These are phyloP conservation scores for Oxyteleia sp. DNA, from an alignment of 2,888 invertebrate genomes.

Conservation along the genomic window DNA sequence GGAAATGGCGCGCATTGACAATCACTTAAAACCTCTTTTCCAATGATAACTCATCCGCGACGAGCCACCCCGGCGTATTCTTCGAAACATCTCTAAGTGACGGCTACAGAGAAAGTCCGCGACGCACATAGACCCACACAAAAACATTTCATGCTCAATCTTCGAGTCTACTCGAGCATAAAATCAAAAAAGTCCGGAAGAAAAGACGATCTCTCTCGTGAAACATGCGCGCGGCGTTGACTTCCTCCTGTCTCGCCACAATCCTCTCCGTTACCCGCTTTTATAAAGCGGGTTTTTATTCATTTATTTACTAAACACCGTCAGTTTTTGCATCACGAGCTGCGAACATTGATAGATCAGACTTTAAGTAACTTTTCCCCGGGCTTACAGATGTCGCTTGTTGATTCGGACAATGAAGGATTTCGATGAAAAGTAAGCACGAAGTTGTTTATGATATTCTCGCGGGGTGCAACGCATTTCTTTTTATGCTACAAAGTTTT, in stretches of 20 bases:
- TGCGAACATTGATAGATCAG: conserved; percentile 37
- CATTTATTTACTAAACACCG: conserved; percentile 44
- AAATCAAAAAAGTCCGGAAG: conserved; percentile 58
- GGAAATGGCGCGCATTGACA: conserved; percentile 68
- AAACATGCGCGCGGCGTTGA: background rate
- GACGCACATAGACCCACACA: no score
- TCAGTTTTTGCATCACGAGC: conserved; percentile 14
- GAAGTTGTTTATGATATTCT: conserved; percentile 12
- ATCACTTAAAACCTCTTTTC: conserved; percentile 69
- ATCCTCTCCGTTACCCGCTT: conserved; percentile 11
- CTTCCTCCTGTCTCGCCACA: background rate
- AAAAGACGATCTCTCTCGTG: conserved; percentile 20
- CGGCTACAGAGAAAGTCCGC: conserved; percentile 37
- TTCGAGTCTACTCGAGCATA: conserved; percentile 61
- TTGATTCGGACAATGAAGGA: conserved; percentile 2
- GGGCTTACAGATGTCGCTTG: no score
- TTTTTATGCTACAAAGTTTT: conserved; percentile 19
- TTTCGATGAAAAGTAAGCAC: background rate
- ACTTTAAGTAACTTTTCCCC: conserved; percentile 49
- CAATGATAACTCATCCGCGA: conserved; percentile 63
- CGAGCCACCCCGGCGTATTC: conserved; percentile 42
- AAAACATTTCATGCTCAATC: no score
- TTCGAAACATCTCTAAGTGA: conserved; percentile 59
- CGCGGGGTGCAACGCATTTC: background rate
- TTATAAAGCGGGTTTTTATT: conserved; percentile 35